These are phyloP conservation scores for Zoanthus sansibaricus DNA, from an alignment of 92 coral and sea anemone genomes.

Conservation along the genomic window DNA sequence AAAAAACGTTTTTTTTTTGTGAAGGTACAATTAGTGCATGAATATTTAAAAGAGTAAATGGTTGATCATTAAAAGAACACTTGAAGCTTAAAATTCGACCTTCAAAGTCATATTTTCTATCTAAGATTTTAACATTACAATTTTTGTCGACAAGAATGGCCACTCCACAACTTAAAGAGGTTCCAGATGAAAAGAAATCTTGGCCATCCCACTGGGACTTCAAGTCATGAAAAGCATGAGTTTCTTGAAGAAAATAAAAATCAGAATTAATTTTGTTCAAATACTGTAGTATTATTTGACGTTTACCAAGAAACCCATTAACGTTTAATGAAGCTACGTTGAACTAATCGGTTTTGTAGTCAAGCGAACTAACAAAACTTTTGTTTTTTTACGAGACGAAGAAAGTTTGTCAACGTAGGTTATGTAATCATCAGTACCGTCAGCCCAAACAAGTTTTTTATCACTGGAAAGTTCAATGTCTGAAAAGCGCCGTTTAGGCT, in stretches of 20 bases:
- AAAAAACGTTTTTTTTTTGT: too few species aligned
- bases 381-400: background rate
- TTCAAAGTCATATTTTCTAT: too few species aligned
- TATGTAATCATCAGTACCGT: too few species aligned
- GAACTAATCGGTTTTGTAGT: background rate
- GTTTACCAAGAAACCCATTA: too few species aligned
- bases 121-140: background rate
- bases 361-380: background rate
- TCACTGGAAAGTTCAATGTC: background rate
- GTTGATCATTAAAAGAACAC: too few species aligned
- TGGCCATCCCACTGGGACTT: background rate
- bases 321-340: too few species aligned
- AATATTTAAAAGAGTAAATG: too few species aligned
- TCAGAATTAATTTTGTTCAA: background rate
- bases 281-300: background rate
- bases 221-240: background rate
- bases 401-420: background rate
- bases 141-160: background rate
- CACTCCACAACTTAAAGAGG: background rate
- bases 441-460: background rate
- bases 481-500: background rate
- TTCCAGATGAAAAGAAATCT: background rate
- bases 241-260: background rate
- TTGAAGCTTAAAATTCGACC: too few species aligned
- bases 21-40: too few species aligned